Conservation (phyloP, 2,797 vertebrate species). For the Sternarchorhynchus goeldii region DNA sequence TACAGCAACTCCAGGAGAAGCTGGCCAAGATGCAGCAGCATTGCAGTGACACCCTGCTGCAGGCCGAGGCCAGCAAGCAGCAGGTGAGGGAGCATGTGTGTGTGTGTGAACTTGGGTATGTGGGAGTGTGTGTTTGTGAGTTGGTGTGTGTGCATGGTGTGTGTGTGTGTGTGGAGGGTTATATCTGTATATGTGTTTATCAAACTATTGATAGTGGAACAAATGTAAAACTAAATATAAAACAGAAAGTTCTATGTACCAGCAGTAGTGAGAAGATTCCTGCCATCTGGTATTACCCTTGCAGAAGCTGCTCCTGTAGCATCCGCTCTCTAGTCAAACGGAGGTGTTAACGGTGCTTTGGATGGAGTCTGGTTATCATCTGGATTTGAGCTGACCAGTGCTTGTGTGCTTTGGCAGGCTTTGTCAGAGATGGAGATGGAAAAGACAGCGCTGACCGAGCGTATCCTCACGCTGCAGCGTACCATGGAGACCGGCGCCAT, state of each 20-base stretch:
- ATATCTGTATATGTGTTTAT: not conserved
- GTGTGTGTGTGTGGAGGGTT: not conserved
- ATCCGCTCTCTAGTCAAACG: not conserved
- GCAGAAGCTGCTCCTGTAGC: not conserved
- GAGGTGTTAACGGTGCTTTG: not conserved
- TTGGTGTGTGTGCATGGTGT: not conserved
- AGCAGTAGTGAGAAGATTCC: too few relatives aligned
- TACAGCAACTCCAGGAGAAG: constrained; percentile 76
- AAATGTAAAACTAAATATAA: too few relatives aligned
- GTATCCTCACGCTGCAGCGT: constrained; percentile 66
- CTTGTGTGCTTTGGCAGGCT: constrained; percentile 65
- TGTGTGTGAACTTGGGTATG: constrained; percentile 34
- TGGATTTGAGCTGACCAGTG: not conserved
- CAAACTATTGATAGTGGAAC: not conserved
- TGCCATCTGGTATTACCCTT: too few relatives aligned
- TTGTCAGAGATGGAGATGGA: constrained; percentile 79
- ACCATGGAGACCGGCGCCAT: constrained; percentile 67
- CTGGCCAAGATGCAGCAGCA: constrained; percentile 74
- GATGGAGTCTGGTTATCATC: not conserved
- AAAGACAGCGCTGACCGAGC: constrained; percentile 69
- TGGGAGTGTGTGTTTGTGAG: constrained; percentile 28
- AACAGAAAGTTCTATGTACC: too few relatives aligned
- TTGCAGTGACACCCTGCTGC: constrained; percentile 72
- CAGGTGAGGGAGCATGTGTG: constrained; percentile 69
- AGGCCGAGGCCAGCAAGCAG: constrained; percentile 79